A percentile compares a stretch with the other conserved stretches of the same genome.
Evolutionary conservation across 2,797 vertebrate species (phyloP).

Genomic region (Antennarius maculatus): DNA sequence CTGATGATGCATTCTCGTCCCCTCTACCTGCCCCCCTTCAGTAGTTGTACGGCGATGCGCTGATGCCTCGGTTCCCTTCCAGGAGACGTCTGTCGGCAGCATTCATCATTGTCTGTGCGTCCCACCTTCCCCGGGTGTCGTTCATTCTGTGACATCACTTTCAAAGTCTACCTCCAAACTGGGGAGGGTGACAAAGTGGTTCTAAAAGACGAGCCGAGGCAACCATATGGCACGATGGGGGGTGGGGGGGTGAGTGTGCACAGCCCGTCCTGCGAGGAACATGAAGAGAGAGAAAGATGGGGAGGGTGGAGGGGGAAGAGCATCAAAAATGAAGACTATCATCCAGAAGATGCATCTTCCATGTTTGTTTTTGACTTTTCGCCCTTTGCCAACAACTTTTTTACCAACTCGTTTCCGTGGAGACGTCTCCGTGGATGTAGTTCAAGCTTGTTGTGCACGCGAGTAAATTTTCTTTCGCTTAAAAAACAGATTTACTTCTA

Average conservation of each 20-base stretch:
- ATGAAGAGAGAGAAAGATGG: conserved; percentile 43
- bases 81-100: conserved; percentile 62
- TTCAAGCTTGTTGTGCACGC: not conserved
- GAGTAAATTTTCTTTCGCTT: conserved; percentile 4
- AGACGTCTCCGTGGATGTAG: not conserved
- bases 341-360: conserved; percentile 18
- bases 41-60: conserved; percentile 61
- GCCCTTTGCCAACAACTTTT: conserved; percentile 29
- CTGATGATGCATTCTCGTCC: conserved; percentile 31
- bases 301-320: not conserved
- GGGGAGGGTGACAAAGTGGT: conserved; percentile 67
- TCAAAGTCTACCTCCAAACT: conserved; percentile 63
- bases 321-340: conserved; percentile 39
- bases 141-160: conserved; percentile 65
- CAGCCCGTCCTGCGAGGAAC: conserved; percentile 39
- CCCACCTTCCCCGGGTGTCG: conserved; percentile 69
- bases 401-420: conserved; percentile 10
- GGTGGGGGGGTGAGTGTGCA: not conserved
- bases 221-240: conserved; percentile 50
- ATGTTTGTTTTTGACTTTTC: conserved; percentile 37
- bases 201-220: conserved; percentile 52
- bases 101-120: conserved; percentile 75
- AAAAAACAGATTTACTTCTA: not conserved
- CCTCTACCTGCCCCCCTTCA: conserved; percentile 20
- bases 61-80: conserved; percentile 59